These are phyloP conservation scores for Suillia variegata DNA, from an alignment of 2,888 invertebrate genomes.

Conservation along the genomic window DNA sequence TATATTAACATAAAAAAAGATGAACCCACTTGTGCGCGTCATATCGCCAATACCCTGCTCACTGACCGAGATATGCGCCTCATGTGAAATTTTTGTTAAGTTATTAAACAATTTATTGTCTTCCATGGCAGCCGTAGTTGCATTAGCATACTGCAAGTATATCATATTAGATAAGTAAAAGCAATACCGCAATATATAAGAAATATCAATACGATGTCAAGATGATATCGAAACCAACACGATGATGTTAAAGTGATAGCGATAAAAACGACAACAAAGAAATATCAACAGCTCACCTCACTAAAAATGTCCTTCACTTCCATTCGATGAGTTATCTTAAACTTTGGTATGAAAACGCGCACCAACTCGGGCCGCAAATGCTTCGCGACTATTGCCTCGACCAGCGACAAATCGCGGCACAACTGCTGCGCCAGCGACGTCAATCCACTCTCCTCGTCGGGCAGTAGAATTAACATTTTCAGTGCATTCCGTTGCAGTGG, in stretches of 20 bases:
- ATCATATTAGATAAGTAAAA: background rate
- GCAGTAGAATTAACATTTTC: conserved; percentile 30
- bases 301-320: too few species aligned
- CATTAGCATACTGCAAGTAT: background rate
- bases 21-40: conserved; percentile 28
- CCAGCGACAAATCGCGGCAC: conserved; percentile 19
- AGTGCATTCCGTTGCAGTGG: conserved; percentile 23
- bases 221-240: too few species aligned
- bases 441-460: conserved; percentile 29
- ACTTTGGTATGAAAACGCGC: conserved; percentile 34
- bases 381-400: conserved; percentile 18
- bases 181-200: background rate
- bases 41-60: conserved; percentile 36
- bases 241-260: too few species aligned
- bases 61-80: conserved; percentile 30
- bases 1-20: background rate
- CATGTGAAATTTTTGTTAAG: conserved; percentile 7
- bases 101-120: background rate
- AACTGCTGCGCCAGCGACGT: conserved; percentile 24
- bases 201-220: too few species aligned
- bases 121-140: background rate
- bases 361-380: conserved; percentile 27
- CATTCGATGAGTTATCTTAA: conserved; percentile 27
- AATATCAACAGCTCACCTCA: conserved; percentile 19
- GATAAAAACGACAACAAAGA: too few species aligned